Percentiles rank a stretch among this genome's conserved stretches.
Conservation (phyloP, 2,888 invertebrate genomes). For the Masnerella sp. region DNA sequence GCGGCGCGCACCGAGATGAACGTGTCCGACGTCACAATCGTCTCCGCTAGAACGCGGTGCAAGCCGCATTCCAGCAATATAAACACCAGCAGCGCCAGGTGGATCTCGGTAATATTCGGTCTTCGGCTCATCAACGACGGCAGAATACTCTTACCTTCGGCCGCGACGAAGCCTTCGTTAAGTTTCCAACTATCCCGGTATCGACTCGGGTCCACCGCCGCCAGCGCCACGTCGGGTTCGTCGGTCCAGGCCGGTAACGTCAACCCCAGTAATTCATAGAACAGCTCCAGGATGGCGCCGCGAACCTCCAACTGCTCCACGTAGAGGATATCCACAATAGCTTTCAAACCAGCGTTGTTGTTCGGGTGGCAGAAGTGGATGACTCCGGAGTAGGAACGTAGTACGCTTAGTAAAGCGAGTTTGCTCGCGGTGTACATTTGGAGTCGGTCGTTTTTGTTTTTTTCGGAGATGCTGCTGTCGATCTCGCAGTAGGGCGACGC, state of each 20-base stretch:
- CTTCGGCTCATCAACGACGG: constrained; percentile 91
- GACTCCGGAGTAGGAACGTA: constrained; percentile 95
- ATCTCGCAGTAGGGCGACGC: constrained; percentile 97
- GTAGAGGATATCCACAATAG: constrained; percentile 88
- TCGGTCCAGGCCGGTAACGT: constrained; percentile 95
- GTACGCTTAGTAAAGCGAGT: constrained; percentile 88
- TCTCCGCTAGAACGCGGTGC: constrained; percentile 93
- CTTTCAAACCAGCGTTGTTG: constrained; percentile 86
- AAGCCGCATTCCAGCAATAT: constrained; percentile 93
- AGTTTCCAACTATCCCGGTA: constrained; percentile 90
- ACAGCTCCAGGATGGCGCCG: constrained; percentile 93
- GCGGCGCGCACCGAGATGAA: constrained; percentile 95
- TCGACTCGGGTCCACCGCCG: constrained; percentile 88
- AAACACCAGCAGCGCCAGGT: constrained; percentile 91
- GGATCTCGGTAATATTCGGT: constrained; percentile 94
- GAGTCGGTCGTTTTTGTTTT: constrained; percentile 82
- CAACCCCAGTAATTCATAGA: constrained; percentile 93
- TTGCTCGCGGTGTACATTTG: constrained; percentile 91
- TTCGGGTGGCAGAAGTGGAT: constrained; percentile 91
- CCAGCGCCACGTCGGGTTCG: constrained; percentile 91
- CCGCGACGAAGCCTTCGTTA: constrained; percentile 95
- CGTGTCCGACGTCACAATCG: constrained; percentile 92
- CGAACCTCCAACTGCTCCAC: constrained; percentile 92
- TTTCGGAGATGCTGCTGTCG: constrained; percentile 78
- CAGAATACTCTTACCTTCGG: constrained; percentile 91